Base-by-base conservation (phyloP, 2,888 invertebrate genomes). In the Xanthorhoe designata region DNA sequence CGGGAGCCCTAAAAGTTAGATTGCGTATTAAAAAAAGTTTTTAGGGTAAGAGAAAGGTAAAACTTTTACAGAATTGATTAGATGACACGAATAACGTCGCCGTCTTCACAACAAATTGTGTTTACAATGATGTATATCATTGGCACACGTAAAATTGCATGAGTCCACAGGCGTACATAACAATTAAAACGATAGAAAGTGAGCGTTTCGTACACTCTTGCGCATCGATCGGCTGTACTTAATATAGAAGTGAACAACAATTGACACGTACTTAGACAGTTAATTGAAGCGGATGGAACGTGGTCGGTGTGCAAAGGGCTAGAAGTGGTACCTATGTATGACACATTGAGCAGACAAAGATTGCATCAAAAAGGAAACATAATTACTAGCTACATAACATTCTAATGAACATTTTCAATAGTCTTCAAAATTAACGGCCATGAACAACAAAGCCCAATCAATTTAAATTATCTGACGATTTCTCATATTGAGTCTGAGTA, bases 171-270 rank as follows among this genome's bases (percentile, higher is more conserved):
- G 75, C 86, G 86, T 86, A 90, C 92, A 91, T 92, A 90, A 91
- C 90, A 92, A 92, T 92, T 91, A 92, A 92, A 90, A 88, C 81
- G 86, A 86, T 92, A 92, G 92, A 92, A 92, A 93, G 92, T 87
- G 87, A 90, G 81, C 87, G 88, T 81, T 83, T 77, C 82, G 77
- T 79, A 82, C 81, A 79, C 80, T 82, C 84, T 83, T 83, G 86
- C 86, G 81, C 82, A 83, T 81, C 85, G 73, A 73, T 74, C 75
- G 72, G 71, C 71, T 55, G 75, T 79, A 85, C 87, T 87, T 82
- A 81, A 90, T 87, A 91, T 87, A 91, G 91, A 81, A 81, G 79
- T 80, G 84, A 77, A 78, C 79, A 80, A 65, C 87, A 75, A 87
- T 90, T 84, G 86, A 85, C 90, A 90, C 90, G 90, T 88, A 84